phyloP scores from a whole-genome alignment of 1,140 invertebrate species.

The Akabosia matsudoensis region DNA sequence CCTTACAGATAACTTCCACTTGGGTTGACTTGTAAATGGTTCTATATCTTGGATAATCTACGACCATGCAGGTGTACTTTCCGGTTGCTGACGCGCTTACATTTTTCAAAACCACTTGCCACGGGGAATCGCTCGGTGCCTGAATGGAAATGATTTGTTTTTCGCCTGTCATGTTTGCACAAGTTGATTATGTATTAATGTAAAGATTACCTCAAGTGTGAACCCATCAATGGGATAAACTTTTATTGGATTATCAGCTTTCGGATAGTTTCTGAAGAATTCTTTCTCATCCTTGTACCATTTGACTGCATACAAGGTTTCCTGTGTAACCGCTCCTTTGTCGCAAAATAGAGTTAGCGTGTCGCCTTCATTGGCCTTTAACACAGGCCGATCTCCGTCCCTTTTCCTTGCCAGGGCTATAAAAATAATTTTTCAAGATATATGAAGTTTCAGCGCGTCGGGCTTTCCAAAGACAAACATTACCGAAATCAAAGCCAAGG shows the following conservation, averaged over 20 bases:
- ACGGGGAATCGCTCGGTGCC: background rate
- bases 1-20: background rate
- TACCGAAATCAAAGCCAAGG: background rate
- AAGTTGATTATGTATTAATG: too few relatives aligned
- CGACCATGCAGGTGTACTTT: slow-evolving; percentile 18
- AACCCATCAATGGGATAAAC: slow-evolving; percentile 1
- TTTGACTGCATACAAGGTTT: slow-evolving; percentile 6
- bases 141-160: too few relatives aligned
- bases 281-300: slow-evolving; percentile 19
- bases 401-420: background rate
- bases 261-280: slow-evolving; percentile 18
- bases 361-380: background rate
- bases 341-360: background rate
- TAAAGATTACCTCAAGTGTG: background rate
- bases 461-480: background rate
- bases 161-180: too few relatives aligned
- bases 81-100: background rate
- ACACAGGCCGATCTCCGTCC: background rate
- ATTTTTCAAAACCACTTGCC: slow-evolving; percentile 12
- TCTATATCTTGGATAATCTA: slow-evolving; percentile 5
- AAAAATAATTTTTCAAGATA: background rate
- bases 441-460: too few relatives aligned
- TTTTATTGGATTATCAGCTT: background rate
- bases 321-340: background rate
- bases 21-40: background rate